Conservation (phyloP, 30 jellyfish, hydroid and myxozoan species). For the Mastigias papua region DNA sequence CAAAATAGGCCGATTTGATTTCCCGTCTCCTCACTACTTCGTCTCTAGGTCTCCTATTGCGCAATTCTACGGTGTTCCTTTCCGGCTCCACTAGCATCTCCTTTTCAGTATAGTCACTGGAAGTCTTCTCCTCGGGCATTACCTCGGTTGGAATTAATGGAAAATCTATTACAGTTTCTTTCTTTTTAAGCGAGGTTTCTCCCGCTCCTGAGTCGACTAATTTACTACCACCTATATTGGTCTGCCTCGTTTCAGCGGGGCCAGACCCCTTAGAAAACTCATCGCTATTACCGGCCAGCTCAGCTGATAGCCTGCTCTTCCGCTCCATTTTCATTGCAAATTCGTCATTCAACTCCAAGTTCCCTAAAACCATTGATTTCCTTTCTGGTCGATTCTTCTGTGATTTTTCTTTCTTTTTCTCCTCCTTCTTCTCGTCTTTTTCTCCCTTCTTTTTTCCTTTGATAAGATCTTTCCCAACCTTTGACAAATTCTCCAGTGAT, state of each 20-base stretch:
- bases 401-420: constrained; percentile 16
- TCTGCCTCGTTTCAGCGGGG: constrained; percentile 14
- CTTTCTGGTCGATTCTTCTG: constrained; percentile 35
- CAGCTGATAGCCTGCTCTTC: constrained; percentile 42
- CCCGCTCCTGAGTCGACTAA: neutral
- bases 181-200: neutral
- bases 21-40: constrained; percentile 24
- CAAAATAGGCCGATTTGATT: constrained; percentile 36
- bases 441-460: constrained; percentile 40
- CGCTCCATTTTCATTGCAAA: constrained; percentile 74
- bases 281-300: constrained; percentile 4
- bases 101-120: neutral
- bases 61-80: no score
- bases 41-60: neutral
- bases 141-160: neutral
- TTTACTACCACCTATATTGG: constrained; percentile 1
- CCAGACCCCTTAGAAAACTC: neutral
- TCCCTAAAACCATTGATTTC: constrained; percentile 44
- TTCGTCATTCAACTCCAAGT: constrained; percentile 58
- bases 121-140: neutral
- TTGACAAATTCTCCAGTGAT: constrained; percentile 56
- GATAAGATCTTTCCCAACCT: no score
- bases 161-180: neutral
- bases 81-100: no score
- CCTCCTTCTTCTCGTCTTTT: constrained; percentile 17